Percentiles rank a stretch among this genome's conserved stretches.
Conservation (phyloP, 2,888 invertebrate genomes). For the Schizaphis graminum region DNA sequence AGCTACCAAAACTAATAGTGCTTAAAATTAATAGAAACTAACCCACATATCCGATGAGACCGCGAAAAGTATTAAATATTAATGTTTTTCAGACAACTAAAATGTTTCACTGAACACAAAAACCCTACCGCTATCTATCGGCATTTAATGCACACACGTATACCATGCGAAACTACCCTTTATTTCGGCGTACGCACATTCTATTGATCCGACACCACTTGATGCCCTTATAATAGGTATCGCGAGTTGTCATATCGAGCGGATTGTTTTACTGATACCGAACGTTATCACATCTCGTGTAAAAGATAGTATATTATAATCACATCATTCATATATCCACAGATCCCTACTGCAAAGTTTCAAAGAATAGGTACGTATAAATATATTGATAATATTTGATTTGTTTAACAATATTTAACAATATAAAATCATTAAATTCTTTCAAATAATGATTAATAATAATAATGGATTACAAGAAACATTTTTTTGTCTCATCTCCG, state of each 20-base stretch:
- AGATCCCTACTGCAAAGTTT: neutral
- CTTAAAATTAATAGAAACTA: neutral
- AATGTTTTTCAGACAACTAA: neutral
- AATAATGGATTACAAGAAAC: neutral
- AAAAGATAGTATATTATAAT: conserved; percentile 12
- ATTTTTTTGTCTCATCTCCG: neutral
- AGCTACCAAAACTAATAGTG: neutral
- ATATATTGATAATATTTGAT: neutral
- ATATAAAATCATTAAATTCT: neutral
- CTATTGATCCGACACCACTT: conserved; percentile 32
- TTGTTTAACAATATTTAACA: neutral
- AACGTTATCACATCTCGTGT: neutral
- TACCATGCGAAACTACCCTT: neutral
- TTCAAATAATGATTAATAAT: neutral
- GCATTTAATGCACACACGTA: neutral
- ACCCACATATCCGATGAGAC: neutral
- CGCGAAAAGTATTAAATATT: neutral
- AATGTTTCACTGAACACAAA: neutral
- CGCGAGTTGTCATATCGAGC: neutral
- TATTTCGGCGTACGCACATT: neutral
- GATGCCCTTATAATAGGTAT: neutral
- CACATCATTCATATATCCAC: neutral
- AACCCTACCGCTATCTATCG: conserved; percentile 42
- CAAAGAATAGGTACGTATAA: neutral
- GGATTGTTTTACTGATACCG: conserved; percentile 33